Percentiles rank a stretch among this genome's conserved stretches.
phyloP scores from a whole-genome alignment of 2,113 vertebrate species.

The Ceyx margarethae region DNA sequence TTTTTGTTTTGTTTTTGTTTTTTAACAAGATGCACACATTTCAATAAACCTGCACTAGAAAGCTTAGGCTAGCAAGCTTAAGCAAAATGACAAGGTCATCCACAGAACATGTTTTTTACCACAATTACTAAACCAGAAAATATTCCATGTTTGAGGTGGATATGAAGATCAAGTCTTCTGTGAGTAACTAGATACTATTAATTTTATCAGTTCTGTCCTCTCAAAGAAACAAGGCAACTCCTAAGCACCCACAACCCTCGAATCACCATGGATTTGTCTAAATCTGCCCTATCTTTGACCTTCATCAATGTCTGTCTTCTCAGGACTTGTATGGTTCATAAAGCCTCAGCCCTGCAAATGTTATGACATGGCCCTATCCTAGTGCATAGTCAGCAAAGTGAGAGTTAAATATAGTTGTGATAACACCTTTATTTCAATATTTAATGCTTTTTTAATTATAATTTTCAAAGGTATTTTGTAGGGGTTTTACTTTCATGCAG shows the following conservation, averaged over 20 bases:
- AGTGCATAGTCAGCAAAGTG: background rate
- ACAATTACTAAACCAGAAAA: background rate
- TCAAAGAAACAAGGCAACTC: background rate
- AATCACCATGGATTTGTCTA: background rate
- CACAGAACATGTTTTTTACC: background rate
- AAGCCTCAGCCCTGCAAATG: background rate
- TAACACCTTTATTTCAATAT: background rate
- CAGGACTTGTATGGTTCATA: background rate
- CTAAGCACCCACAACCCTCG: background rate
- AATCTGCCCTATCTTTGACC: background rate
- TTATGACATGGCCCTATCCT: background rate
- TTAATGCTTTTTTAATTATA: background rate
- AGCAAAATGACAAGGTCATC: background rate
- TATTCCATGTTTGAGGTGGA: background rate
- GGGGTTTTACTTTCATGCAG: background rate
- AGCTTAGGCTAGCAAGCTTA: background rate
- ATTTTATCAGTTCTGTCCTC: background rate
- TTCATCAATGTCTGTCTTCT: background rate
- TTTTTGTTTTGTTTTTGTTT: background rate
- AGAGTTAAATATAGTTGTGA: background rate
- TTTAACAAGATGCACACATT: background rate
- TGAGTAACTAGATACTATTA: background rate
- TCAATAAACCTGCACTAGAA: background rate
- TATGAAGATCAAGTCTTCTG: background rate
- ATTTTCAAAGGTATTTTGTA: background rate